Evolutionary conservation across 2,888 invertebrate species (phyloP), one percentile per base, ranked within the genome.

Genomic region (Agriotes lineatus): DNA sequence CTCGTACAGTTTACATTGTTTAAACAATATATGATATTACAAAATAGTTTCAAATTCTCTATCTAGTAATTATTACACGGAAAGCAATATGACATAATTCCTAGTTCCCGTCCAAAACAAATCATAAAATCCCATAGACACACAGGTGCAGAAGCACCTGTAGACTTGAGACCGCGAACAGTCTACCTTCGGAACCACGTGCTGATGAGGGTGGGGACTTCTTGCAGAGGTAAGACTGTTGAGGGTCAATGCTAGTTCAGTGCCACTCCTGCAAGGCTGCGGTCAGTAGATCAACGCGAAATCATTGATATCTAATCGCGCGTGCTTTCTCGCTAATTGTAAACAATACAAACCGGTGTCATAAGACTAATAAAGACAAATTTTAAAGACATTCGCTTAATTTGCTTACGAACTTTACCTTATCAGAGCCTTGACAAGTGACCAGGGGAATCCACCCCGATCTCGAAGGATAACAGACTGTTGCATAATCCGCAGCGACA

Each of bases 161-260:
- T 71, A 69, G 60, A 65, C 57, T 66, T 66, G 68, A 74, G 69
- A 72, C 72, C 65, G 59, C 57, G 72, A 74, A 74, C 63, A 73
- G 74, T 78, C 77, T 79, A 78, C 79, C 78, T 80, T 77, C 75
- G 70, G 61, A 74, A 82, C 81, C 82, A 82, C 82, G 81, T 81
- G 82, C 76, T 77, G 76, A 75, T 75, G 77, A 78, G 77, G 81
- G 82, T 82, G 82, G 82, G 82, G 82, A 80, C 79, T 78, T 71
- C 72, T 78, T 76, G 77, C 76, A 78, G 78, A 79, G 76, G 76
- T 77, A 78, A 80, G 80, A 80, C 77, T 78, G 76, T 79, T 82
- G 83, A 85, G 85, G 85, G 85, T 85, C 85, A 85, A 84, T 84
- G 84, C 82, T 83, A 83, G 82, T 83, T 83, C 83, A 83, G 82